Base-by-base conservation (phyloP, 2,797 vertebrate species). In the Protonibea diacanthus region DNA sequence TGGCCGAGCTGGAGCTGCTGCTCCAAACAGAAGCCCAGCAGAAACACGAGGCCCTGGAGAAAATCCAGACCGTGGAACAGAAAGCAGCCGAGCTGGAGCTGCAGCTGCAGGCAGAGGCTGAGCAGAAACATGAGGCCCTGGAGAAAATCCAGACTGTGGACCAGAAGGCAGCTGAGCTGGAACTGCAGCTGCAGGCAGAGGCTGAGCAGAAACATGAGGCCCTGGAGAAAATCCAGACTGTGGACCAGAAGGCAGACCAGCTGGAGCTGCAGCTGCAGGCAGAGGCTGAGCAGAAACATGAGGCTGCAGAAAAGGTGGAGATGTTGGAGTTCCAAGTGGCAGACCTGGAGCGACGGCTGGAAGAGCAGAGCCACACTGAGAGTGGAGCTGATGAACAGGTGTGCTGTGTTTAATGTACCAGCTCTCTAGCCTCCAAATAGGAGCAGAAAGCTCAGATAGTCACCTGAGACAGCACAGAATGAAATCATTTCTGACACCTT, bases 211-310 rank as follows among this genome's bases (percentile, higher is more conserved):
- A 88, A 53, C 84, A 79, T 25, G 90, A 74, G 2, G 66, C 77
- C 0, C 17, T 72, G 25, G 75, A 88, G 38, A 91, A 80, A 13
- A 59, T 40, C 1, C 47, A 14, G 4, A n/a, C 87, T 14, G 86
- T 93, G 10, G n/a, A n/a, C n/a, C n/a, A n/a, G n/a, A n/a, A n/a
- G n/a, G n/a, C n/a, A n/a, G n/a, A n/a, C n/a, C n/a, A n/a, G n/a
- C n/a, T n/a, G n/a, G 75, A 95, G 59, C 74, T 80, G 29, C 72
- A 71, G 15, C 79, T 94, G 21, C 71, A 94, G 64, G 67, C 67
- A 25, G 86, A 60, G 59, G 42, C 91, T 77, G 85, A 78, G 72
- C 84, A 88, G 65, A 92, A 92, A 55, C 84, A 80, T n/a, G 90
- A 83, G 9, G 76, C 80, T 0, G 6, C 63, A 6, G 86, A 90